A percentile compares a stretch with the other conserved stretches of the same genome.
Evolutionary conservation across 2,797 vertebrate genomes (phyloP).

Genomic region (Saxicola maurus): DNA sequence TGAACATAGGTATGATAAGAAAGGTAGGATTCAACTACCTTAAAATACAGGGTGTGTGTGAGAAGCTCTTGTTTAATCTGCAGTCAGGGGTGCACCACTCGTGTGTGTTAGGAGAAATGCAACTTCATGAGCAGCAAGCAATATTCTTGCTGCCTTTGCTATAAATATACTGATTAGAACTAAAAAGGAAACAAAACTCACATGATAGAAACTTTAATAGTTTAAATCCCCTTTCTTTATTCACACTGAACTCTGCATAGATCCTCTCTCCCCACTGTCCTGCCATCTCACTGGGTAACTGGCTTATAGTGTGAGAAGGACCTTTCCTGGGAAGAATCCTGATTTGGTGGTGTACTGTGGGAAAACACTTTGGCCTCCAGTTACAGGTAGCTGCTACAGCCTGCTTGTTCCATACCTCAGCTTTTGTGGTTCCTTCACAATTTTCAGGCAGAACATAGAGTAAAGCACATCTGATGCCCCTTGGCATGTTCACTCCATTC

Average conservation of each 20-base stretch:
- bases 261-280: not conserved
- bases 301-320: not conserved
- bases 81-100: too few species aligned
- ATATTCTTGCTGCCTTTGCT: not conserved
- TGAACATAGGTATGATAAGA: not conserved
- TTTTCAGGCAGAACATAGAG: not conserved
- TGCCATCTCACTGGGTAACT: not conserved
- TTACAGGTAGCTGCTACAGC: not conserved
- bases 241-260: not conserved
- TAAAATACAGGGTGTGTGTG: not conserved
- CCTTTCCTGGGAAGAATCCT: not conserved
- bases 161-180: not conserved
- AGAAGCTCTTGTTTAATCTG: not conserved
- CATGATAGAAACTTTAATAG: not conserved
- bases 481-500: accelerated
- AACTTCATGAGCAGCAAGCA: not conserved
- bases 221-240: conserved; percentile 7
- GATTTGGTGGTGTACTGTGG: not conserved
- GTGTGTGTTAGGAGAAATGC: not conserved
- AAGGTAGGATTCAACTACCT: not conserved
- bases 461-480: not conserved
- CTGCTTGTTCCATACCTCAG: not conserved
- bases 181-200: conserved; percentile 3
- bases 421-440: accelerated
- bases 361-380: not conserved